Evolutionary conservation across 2,113 vertebrate species (phyloP).

Genomic region (Puffinus mauretanicus): DNA sequence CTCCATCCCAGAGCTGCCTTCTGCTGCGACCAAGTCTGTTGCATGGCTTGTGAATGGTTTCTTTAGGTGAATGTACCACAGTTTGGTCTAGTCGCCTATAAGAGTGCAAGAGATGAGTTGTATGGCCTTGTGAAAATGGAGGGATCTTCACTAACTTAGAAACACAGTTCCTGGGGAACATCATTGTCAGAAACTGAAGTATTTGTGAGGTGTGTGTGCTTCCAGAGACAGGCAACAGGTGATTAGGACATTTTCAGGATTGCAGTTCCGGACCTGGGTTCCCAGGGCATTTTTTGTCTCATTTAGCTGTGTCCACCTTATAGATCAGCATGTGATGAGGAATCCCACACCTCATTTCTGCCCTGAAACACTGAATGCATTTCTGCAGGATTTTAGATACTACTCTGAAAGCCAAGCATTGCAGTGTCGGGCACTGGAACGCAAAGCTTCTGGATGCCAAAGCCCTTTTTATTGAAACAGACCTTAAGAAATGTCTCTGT

Average conservation of each 20-base stretch:
- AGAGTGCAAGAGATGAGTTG: neutral
- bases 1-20: neutral
- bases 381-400: neutral
- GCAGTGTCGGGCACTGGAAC: neutral
- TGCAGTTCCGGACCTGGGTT: neutral
- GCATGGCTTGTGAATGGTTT: neutral
- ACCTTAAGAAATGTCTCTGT: neutral
- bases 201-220: neutral
- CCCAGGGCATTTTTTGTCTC: neutral
- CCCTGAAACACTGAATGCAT: neutral
- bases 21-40: neutral
- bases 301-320: neutral
- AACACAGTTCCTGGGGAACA: neutral
- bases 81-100: neutral
- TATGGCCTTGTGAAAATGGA: neutral
- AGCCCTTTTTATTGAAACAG: neutral
- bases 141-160: neutral
- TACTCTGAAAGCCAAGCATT: neutral
- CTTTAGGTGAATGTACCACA: neutral
- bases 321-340: neutral
- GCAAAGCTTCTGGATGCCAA: neutral
- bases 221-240: neutral
- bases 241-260: neutral
- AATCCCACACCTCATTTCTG: neutral
- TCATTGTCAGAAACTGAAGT: neutral